Percentiles rank a stretch among this genome's conserved stretches.
Evolutionary conservation across 2,888 invertebrate genomes (phyloP).

Genomic region (Lasioglossum oenotherae): DNA sequence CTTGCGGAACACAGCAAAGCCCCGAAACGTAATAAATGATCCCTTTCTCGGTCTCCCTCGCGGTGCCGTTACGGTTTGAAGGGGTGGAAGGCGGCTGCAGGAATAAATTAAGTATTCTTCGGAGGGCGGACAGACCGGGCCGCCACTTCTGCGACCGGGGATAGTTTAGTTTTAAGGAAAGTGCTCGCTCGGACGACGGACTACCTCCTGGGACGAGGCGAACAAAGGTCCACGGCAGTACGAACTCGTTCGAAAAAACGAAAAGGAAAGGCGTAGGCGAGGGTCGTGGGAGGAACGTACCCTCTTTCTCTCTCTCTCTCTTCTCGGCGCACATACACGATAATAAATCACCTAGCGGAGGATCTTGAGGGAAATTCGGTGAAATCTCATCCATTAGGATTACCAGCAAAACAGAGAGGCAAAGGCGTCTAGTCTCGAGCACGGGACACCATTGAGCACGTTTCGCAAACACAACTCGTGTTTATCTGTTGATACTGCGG

Average conservation of each 20-base stretch:
- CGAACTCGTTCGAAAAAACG: constrained; percentile 60
- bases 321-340: constrained; percentile 32
- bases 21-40: constrained; percentile 55
- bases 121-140: constrained; percentile 70
- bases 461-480: constrained; percentile 55
- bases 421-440: constrained; percentile 5
- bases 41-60: constrained; percentile 22
- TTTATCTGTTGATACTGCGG: constrained; percentile 49
- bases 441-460: constrained; percentile 49
- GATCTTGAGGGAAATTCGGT: constrained; percentile 70
- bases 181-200: constrained; percentile 62
- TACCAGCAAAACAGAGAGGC: constrained; percentile 54
- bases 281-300: background rate
- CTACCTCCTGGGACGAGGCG: constrained; percentile 73
- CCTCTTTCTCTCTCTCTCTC: background rate
- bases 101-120: constrained; percentile 77
- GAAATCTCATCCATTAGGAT: constrained; percentile 78
- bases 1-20: constrained; percentile 15
- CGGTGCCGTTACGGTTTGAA: constrained; percentile 27
- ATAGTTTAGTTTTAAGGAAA: constrained; percentile 71
- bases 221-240: constrained; percentile 71
- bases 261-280: constrained; percentile 38
- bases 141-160: constrained; percentile 28
- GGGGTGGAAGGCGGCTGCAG: constrained; percentile 63
- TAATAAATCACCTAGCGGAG: constrained; percentile 73